Percentiles rank a stretch among this genome's conserved stretches.
phyloP scores from a whole-genome alignment of 2,888 invertebrate genomes.

The Drosophila basisetae region DNA sequence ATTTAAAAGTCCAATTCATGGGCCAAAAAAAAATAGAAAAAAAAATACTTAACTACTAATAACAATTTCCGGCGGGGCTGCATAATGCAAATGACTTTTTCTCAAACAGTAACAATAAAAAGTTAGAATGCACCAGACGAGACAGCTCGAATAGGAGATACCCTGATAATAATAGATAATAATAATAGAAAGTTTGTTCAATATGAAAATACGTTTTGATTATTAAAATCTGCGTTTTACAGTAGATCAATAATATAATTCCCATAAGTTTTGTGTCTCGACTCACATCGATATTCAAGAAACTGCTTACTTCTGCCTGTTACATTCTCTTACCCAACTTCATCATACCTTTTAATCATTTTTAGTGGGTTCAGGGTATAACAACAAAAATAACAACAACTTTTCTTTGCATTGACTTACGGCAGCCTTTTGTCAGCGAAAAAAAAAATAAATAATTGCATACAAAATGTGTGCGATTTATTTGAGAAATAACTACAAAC shows the following conservation, averaged over 20 bases:
- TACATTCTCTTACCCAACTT: background rate
- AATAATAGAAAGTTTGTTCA: background rate
- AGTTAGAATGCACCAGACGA: background rate
- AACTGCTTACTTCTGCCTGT: background rate
- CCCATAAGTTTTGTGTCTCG: background rate
- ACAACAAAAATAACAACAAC: constrained; percentile 46
- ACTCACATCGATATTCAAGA: background rate
- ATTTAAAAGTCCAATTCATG: constrained; percentile 74
- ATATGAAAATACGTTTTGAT: background rate
- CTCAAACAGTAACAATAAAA: constrained; percentile 62
- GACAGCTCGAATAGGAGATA: background rate
- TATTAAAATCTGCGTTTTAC: background rate
- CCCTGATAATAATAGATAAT: background rate
- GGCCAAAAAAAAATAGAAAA: constrained; percentile 42
- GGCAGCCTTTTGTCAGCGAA: constrained; percentile 61
- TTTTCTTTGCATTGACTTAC: constrained; percentile 78
- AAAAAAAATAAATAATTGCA: constrained; percentile 78
- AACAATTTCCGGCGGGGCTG: constrained; percentile 76
- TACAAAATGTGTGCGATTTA: constrained; percentile 82
- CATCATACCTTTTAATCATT: background rate
- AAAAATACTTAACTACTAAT: constrained; percentile 66
- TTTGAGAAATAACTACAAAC: constrained; percentile 75
- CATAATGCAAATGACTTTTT: constrained; percentile 79
- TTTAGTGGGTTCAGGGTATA: background rate
- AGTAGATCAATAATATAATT: background rate